phyloP scores from a whole-genome alignment of 2,888 invertebrate species.

The Ephialtes manifestator region DNA sequence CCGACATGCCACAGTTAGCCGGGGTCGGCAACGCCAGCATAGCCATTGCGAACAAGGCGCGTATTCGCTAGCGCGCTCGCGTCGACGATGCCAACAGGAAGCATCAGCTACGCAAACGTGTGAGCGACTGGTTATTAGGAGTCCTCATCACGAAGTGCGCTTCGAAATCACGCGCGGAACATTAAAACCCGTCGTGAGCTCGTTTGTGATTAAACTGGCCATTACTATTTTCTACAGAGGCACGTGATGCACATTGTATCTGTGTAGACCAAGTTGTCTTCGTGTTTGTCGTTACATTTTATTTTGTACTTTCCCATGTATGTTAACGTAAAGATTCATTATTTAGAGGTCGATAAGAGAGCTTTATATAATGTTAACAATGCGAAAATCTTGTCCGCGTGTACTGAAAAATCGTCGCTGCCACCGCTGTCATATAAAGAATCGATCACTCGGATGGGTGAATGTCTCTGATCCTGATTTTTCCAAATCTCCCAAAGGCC shows the following conservation, averaged over 20 bases:
- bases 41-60: conserved; percentile 65
- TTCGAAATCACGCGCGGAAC: conserved; percentile 79
- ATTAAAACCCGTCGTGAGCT: conserved; percentile 62
- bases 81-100: conserved; percentile 67
- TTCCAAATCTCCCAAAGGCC: no score
- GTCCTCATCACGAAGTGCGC: conserved; percentile 80
- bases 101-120: conserved; percentile 74
- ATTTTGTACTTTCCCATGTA: no score
- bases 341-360: no score
- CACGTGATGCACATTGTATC: conserved; percentile 7
- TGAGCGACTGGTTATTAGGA: conserved; percentile 84
- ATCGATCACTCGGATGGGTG: no score
- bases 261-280: background rate
- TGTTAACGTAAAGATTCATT: no score
- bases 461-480: no score
- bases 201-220: conserved; percentile 62
- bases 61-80: conserved; percentile 37
- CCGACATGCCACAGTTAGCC: conserved; percentile 84
- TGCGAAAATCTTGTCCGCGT: no score
- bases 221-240: conserved; percentile 20
- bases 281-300: background rate
- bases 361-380: no score
- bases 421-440: no score
- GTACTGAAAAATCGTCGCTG: no score
- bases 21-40: conserved; percentile 69